These are phyloP conservation scores for Sinella curviseta DNA, from an alignment of 1,140 invertebrate genomes.

Conservation along the genomic window DNA sequence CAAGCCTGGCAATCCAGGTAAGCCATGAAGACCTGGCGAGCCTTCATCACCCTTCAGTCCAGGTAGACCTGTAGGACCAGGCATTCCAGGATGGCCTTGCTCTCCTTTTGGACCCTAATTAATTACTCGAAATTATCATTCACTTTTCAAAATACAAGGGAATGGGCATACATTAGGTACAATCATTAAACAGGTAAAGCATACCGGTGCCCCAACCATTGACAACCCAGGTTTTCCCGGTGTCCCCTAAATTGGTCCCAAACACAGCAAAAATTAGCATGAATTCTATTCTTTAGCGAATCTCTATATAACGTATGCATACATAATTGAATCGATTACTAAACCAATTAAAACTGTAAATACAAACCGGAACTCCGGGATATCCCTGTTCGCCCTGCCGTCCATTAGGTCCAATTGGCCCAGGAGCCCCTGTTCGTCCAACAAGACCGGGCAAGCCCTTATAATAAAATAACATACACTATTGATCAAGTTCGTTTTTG, in stretches of 20 bases:
- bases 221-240: not conserved
- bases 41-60: constrained; percentile 51
- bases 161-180: no score
- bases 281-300: not conserved
- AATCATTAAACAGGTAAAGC: no score
- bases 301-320: no score
- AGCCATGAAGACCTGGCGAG: constrained; percentile 46
- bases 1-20: constrained; percentile 49
- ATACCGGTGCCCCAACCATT: not conserved
- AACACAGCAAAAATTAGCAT: no score
- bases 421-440: not conserved
- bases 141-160: no score
- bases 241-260: not conserved
- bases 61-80: constrained; percentile 42
- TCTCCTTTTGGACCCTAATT: not conserved
- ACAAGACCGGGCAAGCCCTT: not conserved
- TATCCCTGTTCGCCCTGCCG: not conserved
- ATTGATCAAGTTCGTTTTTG: not conserved
- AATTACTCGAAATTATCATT: no score
- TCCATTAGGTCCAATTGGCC: not conserved
- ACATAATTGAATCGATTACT: no score
- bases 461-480: not conserved
- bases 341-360: no score
- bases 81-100: not conserved
- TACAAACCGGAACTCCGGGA: not conserved